Evolutionary conservation across 53 echinoderm and acorn worm genomes (phyloP).

Genomic region (Mesocentrotus franciscanus): DNA sequence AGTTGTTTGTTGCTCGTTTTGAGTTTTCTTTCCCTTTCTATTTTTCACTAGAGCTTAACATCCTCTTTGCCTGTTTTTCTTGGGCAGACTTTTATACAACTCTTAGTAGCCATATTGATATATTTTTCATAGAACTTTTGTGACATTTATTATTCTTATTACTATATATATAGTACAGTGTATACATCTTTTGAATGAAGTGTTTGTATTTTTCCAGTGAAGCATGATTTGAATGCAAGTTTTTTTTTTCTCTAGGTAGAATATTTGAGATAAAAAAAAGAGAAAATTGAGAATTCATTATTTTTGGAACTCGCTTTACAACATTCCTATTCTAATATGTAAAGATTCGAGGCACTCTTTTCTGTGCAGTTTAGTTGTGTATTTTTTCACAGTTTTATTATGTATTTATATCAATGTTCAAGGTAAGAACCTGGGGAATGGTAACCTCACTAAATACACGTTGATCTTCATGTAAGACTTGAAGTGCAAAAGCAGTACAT

Average conservation of each 20-base stretch:
- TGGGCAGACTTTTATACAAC: constrained; percentile 68
- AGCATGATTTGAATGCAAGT: constrained; percentile 53
- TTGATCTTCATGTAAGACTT: constrained; percentile 48
- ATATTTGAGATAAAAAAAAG: constrained; percentile 50
- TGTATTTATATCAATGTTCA: constrained; percentile 63
- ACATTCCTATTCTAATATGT: constrained; percentile 66
- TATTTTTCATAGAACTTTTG: constrained; percentile 71
- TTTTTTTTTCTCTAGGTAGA: constrained; percentile 55
- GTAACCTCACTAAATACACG: constrained; percentile 6
- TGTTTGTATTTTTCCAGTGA: constrained; percentile 55
- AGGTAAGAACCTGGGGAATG: constrained; percentile 27
- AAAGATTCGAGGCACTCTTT: constrained; percentile 64
- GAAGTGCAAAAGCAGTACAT: constrained; percentile 52
- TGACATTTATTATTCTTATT: constrained; percentile 67
- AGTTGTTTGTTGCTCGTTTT: constrained; percentile 49
- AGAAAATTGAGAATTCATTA: constrained; percentile 63
- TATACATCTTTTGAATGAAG: constrained; percentile 69
- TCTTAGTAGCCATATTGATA: constrained; percentile 67
- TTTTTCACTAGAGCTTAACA: constrained; percentile 57
- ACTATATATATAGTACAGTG: constrained; percentile 69
- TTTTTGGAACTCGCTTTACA: constrained; percentile 69
- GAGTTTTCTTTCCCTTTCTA: constrained; percentile 26
- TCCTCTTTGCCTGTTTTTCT: constrained; percentile 57
- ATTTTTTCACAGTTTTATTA: constrained; percentile 67
- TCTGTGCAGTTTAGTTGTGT: constrained; percentile 70